Base-by-base conservation (phyloP, 2,113 vertebrate genomes). In the Pterocles orientalis region DNA sequence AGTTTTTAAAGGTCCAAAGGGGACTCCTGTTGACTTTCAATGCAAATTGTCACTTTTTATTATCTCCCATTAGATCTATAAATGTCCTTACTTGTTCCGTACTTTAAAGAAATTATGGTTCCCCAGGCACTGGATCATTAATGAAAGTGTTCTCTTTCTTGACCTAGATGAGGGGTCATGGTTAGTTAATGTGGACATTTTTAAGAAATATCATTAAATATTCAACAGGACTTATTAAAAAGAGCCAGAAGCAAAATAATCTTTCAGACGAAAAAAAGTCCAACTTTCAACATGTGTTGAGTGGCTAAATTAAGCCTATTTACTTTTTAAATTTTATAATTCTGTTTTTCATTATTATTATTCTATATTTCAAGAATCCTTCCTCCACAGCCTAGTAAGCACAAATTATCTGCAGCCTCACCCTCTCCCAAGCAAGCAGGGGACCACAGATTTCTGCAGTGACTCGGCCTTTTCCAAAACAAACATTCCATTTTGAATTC, bases 41-140 rank as follows among this genome's bases (percentile, higher is more conserved):
- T 94, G 75, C 68, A 94, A 93, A 83, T 81, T 0, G 62, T n/a
- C 47, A 73, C 65, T 77, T 90, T 85, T 94, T 90, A 92, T 88
- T 90, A 77, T 90, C 47, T 93, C 91, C 69, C 82, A 81, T 26
- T 29, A 86, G 80, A 90, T 81, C 47, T 66, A 86, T 94, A 96
- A 90, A 92, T 64, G 64, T 88, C 34, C 10, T 81, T 62, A 70
- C 60, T 90, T 62, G 12, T 90, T 90, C 86, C 43, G 56, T 81
- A 54, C 29, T 78, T 86, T 83, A 88, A 95, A 83, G 71, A 81
- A 90, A 83, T 66, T n/a, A 88, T 9, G 23, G 51, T 33, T 95
- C 91, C 76, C 58, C 25, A 88, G 68, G 25, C 86, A 83, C 1
- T 66, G 33, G 72, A n/a, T 80, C 60, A 88, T 92, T 95, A 93